Evolutionary conservation across 92 coral and sea anemone species (phyloP), one percentile per base, ranked within the genome.

Genomic region (Blastomussa wellsi): DNA sequence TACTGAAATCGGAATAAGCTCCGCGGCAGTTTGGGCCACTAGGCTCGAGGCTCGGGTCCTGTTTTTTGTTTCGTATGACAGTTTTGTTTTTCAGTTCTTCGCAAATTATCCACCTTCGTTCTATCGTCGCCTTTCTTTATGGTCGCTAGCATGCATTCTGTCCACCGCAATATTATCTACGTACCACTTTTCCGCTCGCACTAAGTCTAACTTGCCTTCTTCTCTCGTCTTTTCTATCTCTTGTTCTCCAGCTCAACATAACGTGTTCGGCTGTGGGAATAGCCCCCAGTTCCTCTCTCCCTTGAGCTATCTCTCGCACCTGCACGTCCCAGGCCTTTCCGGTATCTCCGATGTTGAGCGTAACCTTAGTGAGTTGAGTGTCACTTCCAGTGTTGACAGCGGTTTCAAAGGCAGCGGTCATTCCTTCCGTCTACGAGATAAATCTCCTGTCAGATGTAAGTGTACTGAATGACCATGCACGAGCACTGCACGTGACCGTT

Each of bases 381-480:
- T 92, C 89, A 85, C 86, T 48, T 89, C 95, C 79, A 94, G 98
- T 78, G 89, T 89, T 72, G 98, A 94, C 93, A 92, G 95, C 92
- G 98, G 98, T 74, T 94, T 92, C 86, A 94, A 88, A 89, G 98
- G 95, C 83, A 77, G 88, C 57, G 88, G 88, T 83, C 87, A 74
- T 42, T 83, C 87, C 80, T 83, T 83, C 87, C 65, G 87, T 72
- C 79, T 83, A 32, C 87, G 64, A 55, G 87, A 35, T 14, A 77
- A 81, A 74, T 83, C 87, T 78, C 87, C 80, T 22, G 80, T 83
- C 74, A 74, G 87, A 83, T 83, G 87, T 83, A 83, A 83, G 87
- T 83, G 79, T 74, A 32, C 35, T 52, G 64, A 62, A 83, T 83
- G 80, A 74, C 80, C 80, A 74, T 74, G 60, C 87, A 73, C 81